Evolutionary conservation across 2,113 vertebrate genomes (phyloP).

Genomic region (Struthio camelus): DNA sequence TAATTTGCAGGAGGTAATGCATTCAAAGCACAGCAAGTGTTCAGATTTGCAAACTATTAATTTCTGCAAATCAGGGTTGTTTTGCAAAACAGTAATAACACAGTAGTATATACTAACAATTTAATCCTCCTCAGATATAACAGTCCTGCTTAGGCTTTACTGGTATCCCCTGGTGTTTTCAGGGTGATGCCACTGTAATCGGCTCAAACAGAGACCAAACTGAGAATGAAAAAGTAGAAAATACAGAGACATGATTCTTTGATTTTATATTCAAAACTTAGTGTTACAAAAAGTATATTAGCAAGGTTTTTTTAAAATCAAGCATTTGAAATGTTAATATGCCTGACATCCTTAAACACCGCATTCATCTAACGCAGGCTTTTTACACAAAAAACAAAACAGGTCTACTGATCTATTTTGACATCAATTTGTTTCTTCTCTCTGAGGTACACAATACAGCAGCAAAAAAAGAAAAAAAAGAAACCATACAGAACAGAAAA

Average conservation of each 20-base stretch:
- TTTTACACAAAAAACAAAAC: background rate
- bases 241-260: background rate
- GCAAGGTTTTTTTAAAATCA: background rate
- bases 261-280: background rate
- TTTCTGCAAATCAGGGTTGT: background rate
- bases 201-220: background rate
- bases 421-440: background rate
- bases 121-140: background rate
- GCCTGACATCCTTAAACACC: background rate
- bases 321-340: background rate
- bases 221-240: background rate
- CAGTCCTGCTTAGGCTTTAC: background rate
- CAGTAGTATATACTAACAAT: background rate
- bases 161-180: background rate
- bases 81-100: background rate
- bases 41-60: background rate
- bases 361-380: background rate
- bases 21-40: background rate
- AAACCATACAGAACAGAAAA: background rate
- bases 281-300: background rate
- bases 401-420: background rate
- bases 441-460: background rate
- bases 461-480: background rate
- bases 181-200: background rate
- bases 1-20: background rate